These are phyloP conservation scores for Tachina lurida DNA, from an alignment of 2,888 invertebrate species.

Conservation along the genomic window DNA sequence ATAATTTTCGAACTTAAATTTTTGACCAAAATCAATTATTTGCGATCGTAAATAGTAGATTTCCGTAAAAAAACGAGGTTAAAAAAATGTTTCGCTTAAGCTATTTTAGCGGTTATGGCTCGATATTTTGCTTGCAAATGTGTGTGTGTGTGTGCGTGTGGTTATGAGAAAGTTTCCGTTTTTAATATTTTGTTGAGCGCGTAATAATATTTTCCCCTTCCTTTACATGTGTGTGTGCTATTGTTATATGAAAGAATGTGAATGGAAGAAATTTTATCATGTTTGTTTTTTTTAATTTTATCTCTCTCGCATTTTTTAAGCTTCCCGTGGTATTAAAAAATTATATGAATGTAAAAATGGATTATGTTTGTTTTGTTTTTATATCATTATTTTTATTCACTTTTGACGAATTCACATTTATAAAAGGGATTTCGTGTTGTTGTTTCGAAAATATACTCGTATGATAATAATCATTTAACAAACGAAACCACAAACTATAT, in stretches of 20 bases:
- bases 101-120: no score
- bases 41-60: no score
- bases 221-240: neutral
- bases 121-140: no score
- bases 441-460: neutral
- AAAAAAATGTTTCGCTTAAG: no score
- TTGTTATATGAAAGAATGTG: constrained; percentile 49
- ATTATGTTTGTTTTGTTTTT: neutral
- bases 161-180: constrained; percentile 8
- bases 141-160: neutral
- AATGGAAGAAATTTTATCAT: neutral
- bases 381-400: neutral
- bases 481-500: constrained; percentile 53
- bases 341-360: constrained; percentile 19
- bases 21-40: no score
- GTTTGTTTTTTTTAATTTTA: neutral
- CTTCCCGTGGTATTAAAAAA: constrained; percentile 1
- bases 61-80: no score
- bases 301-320: constrained; percentile 8
- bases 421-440: constrained; percentile 29
- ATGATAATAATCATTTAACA: constrained; percentile 48
- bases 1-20: no score
- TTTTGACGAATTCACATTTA: constrained; percentile 36
- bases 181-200: neutral
- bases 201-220: neutral